Evolutionary conservation across 2,888 invertebrate species (phyloP).

Genomic region (Acrobasis consociella): DNA sequence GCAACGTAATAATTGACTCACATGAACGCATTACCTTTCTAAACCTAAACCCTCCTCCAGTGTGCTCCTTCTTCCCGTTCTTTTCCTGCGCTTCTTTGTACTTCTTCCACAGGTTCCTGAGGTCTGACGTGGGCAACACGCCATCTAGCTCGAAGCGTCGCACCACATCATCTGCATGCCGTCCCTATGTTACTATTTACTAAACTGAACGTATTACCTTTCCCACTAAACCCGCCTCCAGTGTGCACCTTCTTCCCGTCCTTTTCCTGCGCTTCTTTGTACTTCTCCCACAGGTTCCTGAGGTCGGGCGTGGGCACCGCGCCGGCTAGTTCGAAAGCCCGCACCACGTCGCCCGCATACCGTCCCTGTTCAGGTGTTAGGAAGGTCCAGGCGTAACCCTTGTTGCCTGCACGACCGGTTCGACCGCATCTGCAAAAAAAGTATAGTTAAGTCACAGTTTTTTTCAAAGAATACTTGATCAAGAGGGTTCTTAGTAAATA

Average conservation of each 20-base stretch:
- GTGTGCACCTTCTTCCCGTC: slow-evolving; percentile 96
- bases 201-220: slow-evolving; percentile 74
- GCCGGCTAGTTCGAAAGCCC: slow-evolving; percentile 94
- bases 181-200: not conserved
- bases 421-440: slow-evolving; percentile 89
- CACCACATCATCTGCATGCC: too few species aligned
- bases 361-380: slow-evolving; percentile 96
- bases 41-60: slow-evolving; percentile 42
- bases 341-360: slow-evolving; percentile 95
- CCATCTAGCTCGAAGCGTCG: slow-evolving; percentile 82
- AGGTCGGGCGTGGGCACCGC: slow-evolving; percentile 90
- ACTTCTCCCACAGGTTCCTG: slow-evolving; percentile 91
- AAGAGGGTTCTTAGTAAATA: too few species aligned
- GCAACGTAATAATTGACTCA: too few species aligned
- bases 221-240: slow-evolving; percentile 97
- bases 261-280: slow-evolving; percentile 94
- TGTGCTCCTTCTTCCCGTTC: slow-evolving; percentile 95
- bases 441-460: too few species aligned
- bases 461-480: too few species aligned
- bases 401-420: slow-evolving; percentile 96
- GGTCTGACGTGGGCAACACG: slow-evolving; percentile 88
- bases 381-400: slow-evolving; percentile 98
- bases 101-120: slow-evolving; percentile 91
- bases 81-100: slow-evolving; percentile 96
- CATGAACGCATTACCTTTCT: too few species aligned